phyloP scores from a whole-genome alignment of 2,888 invertebrate genomes.

The Parapristionchus giblindavisi region DNA sequence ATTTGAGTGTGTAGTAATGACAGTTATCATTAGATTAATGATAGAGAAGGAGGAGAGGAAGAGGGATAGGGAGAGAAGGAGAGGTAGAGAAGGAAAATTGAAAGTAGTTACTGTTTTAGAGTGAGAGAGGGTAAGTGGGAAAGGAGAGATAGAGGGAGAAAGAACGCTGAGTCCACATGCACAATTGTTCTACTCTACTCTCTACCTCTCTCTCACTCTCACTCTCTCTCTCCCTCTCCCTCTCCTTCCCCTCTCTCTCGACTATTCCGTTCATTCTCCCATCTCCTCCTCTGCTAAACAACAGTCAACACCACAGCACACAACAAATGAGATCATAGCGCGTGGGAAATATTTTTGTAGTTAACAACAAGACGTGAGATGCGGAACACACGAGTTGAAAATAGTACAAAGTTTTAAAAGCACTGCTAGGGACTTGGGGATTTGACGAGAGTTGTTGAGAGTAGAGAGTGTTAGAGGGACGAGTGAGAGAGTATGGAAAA shows the following conservation, averaged over 20 bases:
- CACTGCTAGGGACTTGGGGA: too few species aligned
- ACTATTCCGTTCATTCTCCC: neutral
- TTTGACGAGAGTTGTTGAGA: too few species aligned
- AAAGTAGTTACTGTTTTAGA: too few species aligned
- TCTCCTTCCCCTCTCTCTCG: neutral
- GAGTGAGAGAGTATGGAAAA: too few species aligned
- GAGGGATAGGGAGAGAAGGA: slow-evolving; percentile 3
- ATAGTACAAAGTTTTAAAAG: too few species aligned
- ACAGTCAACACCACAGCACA: slow-evolving; percentile 12
- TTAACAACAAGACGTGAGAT: too few species aligned
- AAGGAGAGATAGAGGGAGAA: slow-evolving; percentile 25
- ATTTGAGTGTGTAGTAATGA: slow-evolving; percentile 1
- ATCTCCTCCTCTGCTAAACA: slow-evolving; percentile 1
- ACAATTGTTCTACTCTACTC: slow-evolving; percentile 4
- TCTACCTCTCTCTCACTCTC: neutral
- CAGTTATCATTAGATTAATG: slow-evolving; percentile 23
- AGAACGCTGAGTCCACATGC: neutral
- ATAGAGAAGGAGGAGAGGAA: neutral
- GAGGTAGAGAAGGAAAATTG: neutral
- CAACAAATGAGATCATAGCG: too few species aligned
- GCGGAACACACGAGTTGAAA: too few species aligned
- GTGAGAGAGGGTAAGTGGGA: neutral
- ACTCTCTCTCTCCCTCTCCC: neutral
- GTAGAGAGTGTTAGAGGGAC: too few species aligned
- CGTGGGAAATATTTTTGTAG: too few species aligned